Evolutionary conservation across 2,113 vertebrate genomes (phyloP).

Genomic region (Pseudonaja textilis): DNA sequence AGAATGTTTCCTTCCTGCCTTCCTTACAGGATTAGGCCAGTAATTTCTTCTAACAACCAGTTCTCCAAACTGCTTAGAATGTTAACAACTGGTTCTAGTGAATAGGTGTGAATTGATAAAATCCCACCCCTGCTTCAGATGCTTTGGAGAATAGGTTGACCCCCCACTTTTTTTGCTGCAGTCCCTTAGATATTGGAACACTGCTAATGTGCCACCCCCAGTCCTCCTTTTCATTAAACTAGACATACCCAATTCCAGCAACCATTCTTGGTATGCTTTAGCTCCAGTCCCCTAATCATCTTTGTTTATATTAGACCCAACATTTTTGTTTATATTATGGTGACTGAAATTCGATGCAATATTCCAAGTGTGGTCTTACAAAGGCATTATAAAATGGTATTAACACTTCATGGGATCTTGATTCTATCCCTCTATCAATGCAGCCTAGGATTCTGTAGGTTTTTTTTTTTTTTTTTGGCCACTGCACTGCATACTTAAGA

Average conservation of each 20-base stretch:
- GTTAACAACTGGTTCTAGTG: no score
- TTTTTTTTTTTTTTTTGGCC: neutral
- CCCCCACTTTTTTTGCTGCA: no score
- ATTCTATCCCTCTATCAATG: neutral
- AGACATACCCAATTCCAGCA: neutral
- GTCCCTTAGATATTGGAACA: neutral
- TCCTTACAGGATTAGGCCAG: no score
- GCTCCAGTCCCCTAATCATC: neutral
- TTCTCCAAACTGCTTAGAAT: no score
- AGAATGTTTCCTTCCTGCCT: no score
- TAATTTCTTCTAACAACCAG: no score
- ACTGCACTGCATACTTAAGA: neutral
- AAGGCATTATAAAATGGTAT: neutral
- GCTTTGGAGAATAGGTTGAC: neutral
- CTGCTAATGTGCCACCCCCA: neutral
- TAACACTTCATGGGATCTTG: neutral
- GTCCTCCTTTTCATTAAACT: neutral
- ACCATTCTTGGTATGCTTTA: neutral
- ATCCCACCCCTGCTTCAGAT: neutral
- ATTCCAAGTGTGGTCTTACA: neutral
- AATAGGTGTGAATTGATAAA: no score
- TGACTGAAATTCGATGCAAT: neutral
- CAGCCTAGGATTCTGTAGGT: neutral
- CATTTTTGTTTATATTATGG: neutral
- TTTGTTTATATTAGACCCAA: neutral